Evolutionary conservation across 53 echinoderm and acorn worm genomes (phyloP), one percentile per base, ranked within the genome.

Genomic region (Crossaster papposus): DNA sequence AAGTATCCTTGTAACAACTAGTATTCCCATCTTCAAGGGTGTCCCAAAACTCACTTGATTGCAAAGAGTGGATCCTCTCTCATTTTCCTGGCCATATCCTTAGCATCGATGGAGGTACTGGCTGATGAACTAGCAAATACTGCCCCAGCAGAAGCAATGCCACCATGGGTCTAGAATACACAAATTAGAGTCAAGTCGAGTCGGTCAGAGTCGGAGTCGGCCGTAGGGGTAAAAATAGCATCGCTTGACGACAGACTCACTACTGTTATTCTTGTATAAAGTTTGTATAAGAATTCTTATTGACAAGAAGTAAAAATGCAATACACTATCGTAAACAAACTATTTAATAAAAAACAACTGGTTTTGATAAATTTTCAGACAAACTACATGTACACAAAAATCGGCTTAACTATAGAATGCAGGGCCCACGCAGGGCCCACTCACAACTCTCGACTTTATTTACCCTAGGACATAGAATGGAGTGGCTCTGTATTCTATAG

Each of bases 61-160:
- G 96, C 92, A 95, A 99, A 99, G 28, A 99, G 89, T 30, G 99
- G 99, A 76, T 96, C 99, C 64, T 99, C 99, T 31, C 93, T 79
- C 38, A 99, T 90, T 77, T 99, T 99, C 53, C 88, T 93, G 4
- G 96, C 94, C 93, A 99, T 94, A 79, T 99, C 99, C 62, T 87
- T 87, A 33, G 87, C 81, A 85, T 79, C 81, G 15, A 87, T 58
- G 18, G 36, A 11, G 44, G 26, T 90, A 83, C 51, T 78, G 51
- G 83, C 64, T 70, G 92, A 90, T 70, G 92, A 90, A 34, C 78
- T 35, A 58, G 78, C 36, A 80, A 82, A 51, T 65, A 90, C 79
- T 95, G 90, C 31, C 50, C 87, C 92, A 62, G 62, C 68, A 36
- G 90, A 53, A 70, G 77, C 79, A 33, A 92, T 70, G 23, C 79